These are phyloP conservation scores for Drosophila mauritiana DNA, from an alignment of 1,140 invertebrate genomes.

Conservation along the genomic window DNA sequence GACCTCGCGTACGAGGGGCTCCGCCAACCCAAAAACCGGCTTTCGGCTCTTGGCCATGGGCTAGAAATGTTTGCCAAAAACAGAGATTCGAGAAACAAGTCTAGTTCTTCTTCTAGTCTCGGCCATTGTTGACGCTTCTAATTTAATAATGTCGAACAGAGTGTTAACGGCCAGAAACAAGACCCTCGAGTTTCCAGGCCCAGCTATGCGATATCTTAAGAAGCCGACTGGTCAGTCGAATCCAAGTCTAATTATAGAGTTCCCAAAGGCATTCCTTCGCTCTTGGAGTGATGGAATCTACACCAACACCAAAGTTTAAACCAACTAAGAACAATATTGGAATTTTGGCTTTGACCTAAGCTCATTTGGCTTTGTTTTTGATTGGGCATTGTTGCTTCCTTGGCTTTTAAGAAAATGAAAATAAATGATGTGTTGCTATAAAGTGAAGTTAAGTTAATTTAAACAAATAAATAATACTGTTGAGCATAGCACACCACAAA, in stretches of 20 bases:
- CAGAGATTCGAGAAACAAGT: background rate
- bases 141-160: constrained; percentile 62
- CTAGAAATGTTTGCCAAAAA: constrained; percentile 54
- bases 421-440: background rate
- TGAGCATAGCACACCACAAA: too few species aligned
- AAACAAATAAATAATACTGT: background rate
- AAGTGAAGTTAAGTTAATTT: background rate
- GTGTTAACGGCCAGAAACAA: constrained; percentile 57
- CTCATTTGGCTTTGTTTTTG: background rate
- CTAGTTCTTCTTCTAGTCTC: constrained; percentile 26
- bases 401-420: background rate
- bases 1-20: constrained; percentile 41
- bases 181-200: constrained; percentile 28
- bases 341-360: background rate
- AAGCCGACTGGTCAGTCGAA: constrained; percentile 1
- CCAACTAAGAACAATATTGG: constrained; percentile 8
- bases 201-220: constrained; percentile 27
- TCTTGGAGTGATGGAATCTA: constrained; percentile 1
- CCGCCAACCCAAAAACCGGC: constrained; percentile 43
- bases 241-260: constrained; percentile 29
- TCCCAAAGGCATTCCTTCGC: constrained; percentile 12
- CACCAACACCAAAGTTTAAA: constrained; percentile 4
- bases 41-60: constrained; percentile 63
- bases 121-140: constrained; percentile 45
- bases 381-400: constrained; percentile 4